A percentile compares a stretch with the other conserved stretches of the same genome.
Conservation (phyloP, 1,140 invertebrate species). For the Drosophila kikkawai region DNA sequence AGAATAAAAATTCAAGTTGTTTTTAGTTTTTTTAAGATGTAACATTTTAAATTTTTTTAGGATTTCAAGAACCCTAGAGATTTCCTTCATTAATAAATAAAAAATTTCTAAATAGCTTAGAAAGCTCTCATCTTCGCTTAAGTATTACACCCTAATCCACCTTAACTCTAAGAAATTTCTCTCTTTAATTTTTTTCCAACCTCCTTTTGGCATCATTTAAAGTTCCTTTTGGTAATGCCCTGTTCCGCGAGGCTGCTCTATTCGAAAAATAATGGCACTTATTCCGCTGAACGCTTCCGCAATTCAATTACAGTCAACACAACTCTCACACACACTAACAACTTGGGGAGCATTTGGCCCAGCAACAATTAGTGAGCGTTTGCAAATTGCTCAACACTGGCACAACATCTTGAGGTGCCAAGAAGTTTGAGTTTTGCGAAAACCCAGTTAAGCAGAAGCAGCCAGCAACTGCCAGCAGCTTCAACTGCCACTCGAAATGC, state of each 20-base stretch:
- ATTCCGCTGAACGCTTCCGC: constrained; percentile 40
- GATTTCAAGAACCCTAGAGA: background rate
- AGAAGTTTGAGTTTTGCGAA: constrained; percentile 55
- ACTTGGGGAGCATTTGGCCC: constrained; percentile 16
- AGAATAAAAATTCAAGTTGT: no score
- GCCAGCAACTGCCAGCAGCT: constrained; percentile 20
- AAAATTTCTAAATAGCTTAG: background rate
- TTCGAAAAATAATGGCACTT: constrained; percentile 33
- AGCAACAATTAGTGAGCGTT: constrained; percentile 52
- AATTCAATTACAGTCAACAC: constrained; percentile 26
- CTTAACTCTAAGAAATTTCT: background rate
- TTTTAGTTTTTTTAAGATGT: no score
- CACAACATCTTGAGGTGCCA: constrained; percentile 50
- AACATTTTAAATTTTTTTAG: background rate
- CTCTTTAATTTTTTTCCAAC: background rate
- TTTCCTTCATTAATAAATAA: background rate
- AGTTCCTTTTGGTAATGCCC: background rate
- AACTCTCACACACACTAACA: constrained; percentile 17
- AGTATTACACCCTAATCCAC: background rate
- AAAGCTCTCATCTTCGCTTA: background rate
- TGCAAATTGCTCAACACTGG: constrained; percentile 40
- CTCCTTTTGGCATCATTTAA: constrained; percentile 1
- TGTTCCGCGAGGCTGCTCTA: background rate
- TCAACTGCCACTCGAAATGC: constrained; percentile 27
- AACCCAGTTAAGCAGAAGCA: constrained; percentile 47